These are phyloP conservation scores for Pachliopta kotzebuea DNA, from an alignment of 2,888 invertebrate species.

Conservation along the genomic window DNA sequence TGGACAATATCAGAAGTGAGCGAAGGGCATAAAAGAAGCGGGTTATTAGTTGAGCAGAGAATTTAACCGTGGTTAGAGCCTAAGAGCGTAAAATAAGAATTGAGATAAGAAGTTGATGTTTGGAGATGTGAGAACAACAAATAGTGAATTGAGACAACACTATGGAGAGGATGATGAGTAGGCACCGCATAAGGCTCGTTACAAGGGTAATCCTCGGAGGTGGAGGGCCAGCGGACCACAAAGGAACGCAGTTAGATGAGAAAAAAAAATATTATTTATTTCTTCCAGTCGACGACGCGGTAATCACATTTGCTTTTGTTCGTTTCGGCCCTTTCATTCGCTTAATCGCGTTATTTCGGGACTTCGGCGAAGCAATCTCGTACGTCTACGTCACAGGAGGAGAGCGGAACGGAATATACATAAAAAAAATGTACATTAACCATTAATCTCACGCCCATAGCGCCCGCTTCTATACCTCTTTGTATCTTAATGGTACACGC, in stretches of 20 bases:
- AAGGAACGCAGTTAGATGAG: constrained; percentile 26
- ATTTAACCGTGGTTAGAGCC: no score
- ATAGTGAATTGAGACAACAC: no score
- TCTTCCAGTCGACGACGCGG: constrained; percentile 69
- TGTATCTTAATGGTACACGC: no score
- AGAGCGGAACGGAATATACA: constrained; percentile 4
- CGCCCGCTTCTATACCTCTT: no score
- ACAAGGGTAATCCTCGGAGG: constrained; percentile 34
- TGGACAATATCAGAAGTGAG: no score
- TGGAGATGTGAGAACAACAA: no score
- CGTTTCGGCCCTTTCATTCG: constrained; percentile 75
- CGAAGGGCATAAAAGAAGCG: no score
- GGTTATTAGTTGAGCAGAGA: no score
- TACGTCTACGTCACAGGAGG: constrained; percentile 38
- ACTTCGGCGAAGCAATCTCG: constrained; percentile 59
- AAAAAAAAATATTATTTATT: constrained; percentile 73
- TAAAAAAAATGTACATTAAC: neutral
- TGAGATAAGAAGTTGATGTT: no score
- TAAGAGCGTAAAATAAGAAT: no score
- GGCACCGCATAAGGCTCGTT: constrained; percentile 30
- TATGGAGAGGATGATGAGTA: constrained; percentile 9
- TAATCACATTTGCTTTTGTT: constrained; percentile 79
- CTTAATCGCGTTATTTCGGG: constrained; percentile 78
- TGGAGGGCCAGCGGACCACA: constrained; percentile 29
- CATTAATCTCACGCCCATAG: no score